Evolutionary conservation across 2,797 vertebrate genomes (phyloP), one percentile per base, ranked within the genome.

Genomic region (Okamejei kenojei): DNA sequence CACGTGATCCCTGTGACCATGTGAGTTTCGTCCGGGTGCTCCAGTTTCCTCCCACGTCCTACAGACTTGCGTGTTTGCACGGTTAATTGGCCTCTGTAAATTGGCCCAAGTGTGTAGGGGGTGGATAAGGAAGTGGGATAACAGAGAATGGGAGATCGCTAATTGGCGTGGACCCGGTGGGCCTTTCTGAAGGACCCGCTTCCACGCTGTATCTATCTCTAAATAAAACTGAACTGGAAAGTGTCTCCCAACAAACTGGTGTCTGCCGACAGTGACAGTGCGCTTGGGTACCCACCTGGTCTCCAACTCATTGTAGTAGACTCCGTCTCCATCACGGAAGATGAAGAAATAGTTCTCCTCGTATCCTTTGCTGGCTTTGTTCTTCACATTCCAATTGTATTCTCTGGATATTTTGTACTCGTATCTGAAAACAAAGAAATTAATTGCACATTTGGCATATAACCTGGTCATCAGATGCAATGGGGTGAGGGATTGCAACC

Each of bases 321-420:
- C 98, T 0, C 98, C 98, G 0, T 99, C 98, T 0, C 97, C 97
- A 93, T 99, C 98, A 79, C 98, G 97, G 95, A 99, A 99, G 95
- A 99, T 99, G 94, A 99, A 99, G 96, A 99, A 99, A 94, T 99
- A 99, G 95, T 99, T 99, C 95, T 99, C 98, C 93, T 99, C 98
- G 0, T 99, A 99, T 93, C 98, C 98, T 78, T 99, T 99, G 96
- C 98, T 99, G 93, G 98, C 98, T 94, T 99, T 99, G 96, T 99
- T 99, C 96, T 99, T 99, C 93, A 99, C 98, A 0, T 99, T 99
- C 98, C 98, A 99, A 96, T 99, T 99, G 95, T 99, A 99, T 94
- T 99, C 98, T 78, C 98, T 96, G 32, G 98, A 98, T 2, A 99
- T 99, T 95, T 99, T 99, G 94, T 99, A 99, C 93, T 99, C 98